A percentile compares a stretch with the other conserved stretches of the same genome.
Evolutionary conservation across 2,113 vertebrate species (phyloP).

Genomic region (Percopsis transmontana): DNA sequence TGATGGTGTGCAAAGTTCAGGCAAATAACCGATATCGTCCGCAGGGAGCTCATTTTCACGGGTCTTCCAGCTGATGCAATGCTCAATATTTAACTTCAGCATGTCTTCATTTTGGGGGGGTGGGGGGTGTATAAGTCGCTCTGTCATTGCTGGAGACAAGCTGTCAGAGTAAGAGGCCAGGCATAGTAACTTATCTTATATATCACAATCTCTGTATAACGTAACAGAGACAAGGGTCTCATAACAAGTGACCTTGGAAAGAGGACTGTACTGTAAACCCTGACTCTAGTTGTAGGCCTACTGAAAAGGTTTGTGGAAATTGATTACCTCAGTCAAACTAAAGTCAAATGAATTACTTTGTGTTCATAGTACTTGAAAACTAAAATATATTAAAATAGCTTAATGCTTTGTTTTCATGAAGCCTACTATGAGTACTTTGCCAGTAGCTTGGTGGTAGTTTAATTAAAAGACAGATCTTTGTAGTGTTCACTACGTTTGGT

Average conservation of each 20-base stretch:
- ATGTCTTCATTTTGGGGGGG: conserved; percentile 1
- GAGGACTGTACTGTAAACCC: not conserved
- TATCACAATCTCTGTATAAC: no score
- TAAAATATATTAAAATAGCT: no score
- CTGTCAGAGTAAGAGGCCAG: not conserved
- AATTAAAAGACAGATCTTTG: no score
- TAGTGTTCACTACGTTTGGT: no score
- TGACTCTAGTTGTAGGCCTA: no score
- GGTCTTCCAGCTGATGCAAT: not conserved
- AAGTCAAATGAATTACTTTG: not conserved
- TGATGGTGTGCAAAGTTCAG: not conserved
- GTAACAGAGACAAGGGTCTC: not conserved
- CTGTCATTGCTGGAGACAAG: not conserved
- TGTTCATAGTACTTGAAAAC: not conserved
- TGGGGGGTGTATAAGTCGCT: no score
- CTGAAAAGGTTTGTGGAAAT: no score
- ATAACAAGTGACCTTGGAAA: not conserved
- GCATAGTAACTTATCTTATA: not conserved
- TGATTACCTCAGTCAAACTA: no score
- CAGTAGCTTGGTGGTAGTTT: no score
- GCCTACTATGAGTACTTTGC: no score
- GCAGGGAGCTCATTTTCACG: not conserved
- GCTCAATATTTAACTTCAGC: not conserved
- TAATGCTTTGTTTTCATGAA: no score
- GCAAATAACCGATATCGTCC: not conserved